These are phyloP conservation scores for Poecilia velifera DNA, from an alignment of 2,797 vertebrate genomes.

Conservation along the genomic window DNA sequence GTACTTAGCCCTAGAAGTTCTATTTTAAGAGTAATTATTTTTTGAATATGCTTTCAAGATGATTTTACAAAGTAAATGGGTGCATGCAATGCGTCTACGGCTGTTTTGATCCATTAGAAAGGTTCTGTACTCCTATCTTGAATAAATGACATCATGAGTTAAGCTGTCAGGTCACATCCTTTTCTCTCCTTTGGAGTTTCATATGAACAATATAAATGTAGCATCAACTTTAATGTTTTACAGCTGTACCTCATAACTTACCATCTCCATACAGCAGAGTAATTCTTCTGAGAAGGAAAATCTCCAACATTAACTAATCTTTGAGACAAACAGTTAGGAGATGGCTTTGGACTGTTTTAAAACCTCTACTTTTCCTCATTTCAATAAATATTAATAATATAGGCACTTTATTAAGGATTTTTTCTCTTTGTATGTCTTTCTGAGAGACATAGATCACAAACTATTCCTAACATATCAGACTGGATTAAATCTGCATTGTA, in stretches of 20 bases:
- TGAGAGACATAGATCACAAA: not conserved
- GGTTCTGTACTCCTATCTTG: not conserved
- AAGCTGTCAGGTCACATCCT: not conserved
- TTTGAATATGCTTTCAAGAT: not conserved
- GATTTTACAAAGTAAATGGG: not conserved
- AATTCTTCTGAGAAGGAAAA: not conserved
- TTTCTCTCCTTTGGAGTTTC: not conserved
- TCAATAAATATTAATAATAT: not conserved
- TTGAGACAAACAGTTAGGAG: not conserved
- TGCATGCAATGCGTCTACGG: not conserved
- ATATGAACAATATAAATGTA: not conserved
- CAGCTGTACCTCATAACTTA: not conserved
- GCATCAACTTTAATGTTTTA: not conserved
- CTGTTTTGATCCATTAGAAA: not conserved
- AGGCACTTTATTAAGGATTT: not conserved
- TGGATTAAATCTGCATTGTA: slow-evolving; percentile 33
- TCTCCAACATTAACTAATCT: not conserved
- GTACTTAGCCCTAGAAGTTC: not conserved
- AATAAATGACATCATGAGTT: not conserved
- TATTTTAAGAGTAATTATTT: not conserved
- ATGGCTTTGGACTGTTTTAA: not conserved
- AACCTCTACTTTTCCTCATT: not conserved
- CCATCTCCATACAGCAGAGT: not conserved
- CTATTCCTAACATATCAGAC: not conserved
- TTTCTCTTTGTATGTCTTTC: not conserved